Evolutionary conservation across 2,113 vertebrate species (phyloP).

Genomic region (Triplophysa rosa): DNA sequence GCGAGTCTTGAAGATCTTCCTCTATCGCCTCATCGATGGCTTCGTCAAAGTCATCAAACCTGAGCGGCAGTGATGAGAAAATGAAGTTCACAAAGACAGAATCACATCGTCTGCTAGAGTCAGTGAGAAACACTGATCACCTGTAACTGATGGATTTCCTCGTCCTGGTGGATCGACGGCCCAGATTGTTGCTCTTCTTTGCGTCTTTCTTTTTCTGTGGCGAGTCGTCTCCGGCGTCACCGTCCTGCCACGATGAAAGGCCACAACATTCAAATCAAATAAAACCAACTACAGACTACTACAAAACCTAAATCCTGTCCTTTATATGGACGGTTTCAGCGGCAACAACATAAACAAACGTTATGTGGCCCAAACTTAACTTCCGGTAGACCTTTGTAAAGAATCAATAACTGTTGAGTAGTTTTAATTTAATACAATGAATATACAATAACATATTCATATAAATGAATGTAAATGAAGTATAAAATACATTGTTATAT

Average conservation of each 20-base stretch:
- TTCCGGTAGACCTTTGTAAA: too few relatives aligned
- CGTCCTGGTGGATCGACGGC: slow-evolving; percentile 90
- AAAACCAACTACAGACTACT: background rate
- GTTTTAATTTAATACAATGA: too few relatives aligned
- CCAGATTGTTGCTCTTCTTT: slow-evolving; percentile 88
- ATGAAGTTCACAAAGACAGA: background rate
- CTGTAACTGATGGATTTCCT: slow-evolving; percentile 97
- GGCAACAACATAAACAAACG: too few relatives aligned
- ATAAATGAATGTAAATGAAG: too few relatives aligned
- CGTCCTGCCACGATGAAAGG: slow-evolving; percentile 49
- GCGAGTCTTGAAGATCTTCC: slow-evolving; percentile 88
- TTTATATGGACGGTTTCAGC: too few relatives aligned
- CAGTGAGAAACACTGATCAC: slow-evolving; percentile 64
- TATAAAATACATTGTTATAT: too few relatives aligned
- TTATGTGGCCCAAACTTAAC: too few relatives aligned
- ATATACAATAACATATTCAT: too few relatives aligned
- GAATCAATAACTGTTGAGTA: too few relatives aligned
- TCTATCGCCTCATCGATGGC: slow-evolving; percentile 98
- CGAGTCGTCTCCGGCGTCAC: slow-evolving; percentile 80
- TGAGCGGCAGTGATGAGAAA: slow-evolving; percentile 32
- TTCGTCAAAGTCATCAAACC: slow-evolving; percentile 98
- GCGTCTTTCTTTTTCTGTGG: slow-evolving; percentile 88
- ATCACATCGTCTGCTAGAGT: background rate
- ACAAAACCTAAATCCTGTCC: background rate
- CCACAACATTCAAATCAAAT: background rate